A percentile compares a stretch with the other conserved stretches of the same genome.
Conservation (phyloP, 2,113 vertebrate species). For the Anguilla rostrata region DNA sequence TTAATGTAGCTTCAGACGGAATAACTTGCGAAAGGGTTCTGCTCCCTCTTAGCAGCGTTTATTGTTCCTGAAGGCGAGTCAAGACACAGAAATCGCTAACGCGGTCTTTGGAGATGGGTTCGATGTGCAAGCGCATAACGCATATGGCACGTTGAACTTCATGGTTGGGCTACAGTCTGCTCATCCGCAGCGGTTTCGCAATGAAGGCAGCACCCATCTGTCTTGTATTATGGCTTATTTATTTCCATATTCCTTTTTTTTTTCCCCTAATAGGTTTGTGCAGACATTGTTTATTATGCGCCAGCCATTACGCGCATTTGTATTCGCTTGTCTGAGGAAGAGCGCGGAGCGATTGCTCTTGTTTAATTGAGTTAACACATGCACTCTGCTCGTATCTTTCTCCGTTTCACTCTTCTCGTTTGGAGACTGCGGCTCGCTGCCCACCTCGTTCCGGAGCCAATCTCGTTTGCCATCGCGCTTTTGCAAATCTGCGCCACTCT, state of each 20-base stretch:
- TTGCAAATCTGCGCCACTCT: slow-evolving; percentile 42
- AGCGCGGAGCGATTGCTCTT: slow-evolving; percentile 55
- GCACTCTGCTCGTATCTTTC: slow-evolving; percentile 25
- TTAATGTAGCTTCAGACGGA: neutral
- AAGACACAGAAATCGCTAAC: neutral
- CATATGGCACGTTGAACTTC: neutral
- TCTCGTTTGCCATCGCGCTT: slow-evolving; percentile 46
- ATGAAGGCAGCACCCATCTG: neutral
- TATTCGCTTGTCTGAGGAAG: slow-evolving; percentile 35
- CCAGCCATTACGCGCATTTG: slow-evolving; percentile 4
- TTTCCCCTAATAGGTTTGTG: neutral
- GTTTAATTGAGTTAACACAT: slow-evolving; percentile 66
- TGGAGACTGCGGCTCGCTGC: slow-evolving; percentile 5
- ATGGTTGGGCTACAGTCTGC: neutral
- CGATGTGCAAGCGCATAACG: neutral
- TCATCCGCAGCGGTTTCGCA: neutral
- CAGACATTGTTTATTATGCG: neutral
- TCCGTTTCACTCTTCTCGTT: slow-evolving; percentile 12
- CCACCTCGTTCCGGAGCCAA: slow-evolving; percentile 34
- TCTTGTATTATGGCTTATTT: neutral
- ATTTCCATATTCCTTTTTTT: neutral
- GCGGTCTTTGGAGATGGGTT: neutral
- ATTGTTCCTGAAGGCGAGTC: neutral
- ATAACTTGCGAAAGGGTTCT: neutral
- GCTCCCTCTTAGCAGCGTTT: neutral